These are phyloP conservation scores for Phyllotreta cruciferae DNA, from an alignment of 2,888 invertebrate species.

Conservation along the genomic window DNA sequence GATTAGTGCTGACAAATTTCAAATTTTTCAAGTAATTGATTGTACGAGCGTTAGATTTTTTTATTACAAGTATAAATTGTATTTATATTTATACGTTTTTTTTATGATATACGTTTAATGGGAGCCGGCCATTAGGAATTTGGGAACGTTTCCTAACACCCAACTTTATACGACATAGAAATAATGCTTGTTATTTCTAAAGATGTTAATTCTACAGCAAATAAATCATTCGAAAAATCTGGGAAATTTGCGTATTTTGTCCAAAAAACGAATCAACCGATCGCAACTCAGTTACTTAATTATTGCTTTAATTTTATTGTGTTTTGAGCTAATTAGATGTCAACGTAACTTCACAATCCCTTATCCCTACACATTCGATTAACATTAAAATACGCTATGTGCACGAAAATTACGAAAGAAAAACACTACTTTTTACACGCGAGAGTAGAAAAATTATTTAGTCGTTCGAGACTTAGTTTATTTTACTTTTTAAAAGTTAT, in stretches of 20 bases:
- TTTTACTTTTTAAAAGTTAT: slow-evolving; percentile 29
- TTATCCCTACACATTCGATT: too few relatives aligned
- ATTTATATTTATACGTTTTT: not conserved
- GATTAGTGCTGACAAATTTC: slow-evolving; percentile 30
- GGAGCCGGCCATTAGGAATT: not conserved
- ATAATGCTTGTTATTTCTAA: too few relatives aligned
- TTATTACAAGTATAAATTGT: slow-evolving; percentile 20
- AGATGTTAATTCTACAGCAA: too few relatives aligned
- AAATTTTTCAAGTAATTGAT: slow-evolving; percentile 36
- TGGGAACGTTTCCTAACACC: slow-evolving; percentile 3
- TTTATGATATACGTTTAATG: slow-evolving; percentile 6
- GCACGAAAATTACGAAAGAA: too few relatives aligned
- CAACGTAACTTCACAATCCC: too few relatives aligned
- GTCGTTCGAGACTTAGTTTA: slow-evolving; percentile 20
- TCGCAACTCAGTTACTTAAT: too few relatives aligned
- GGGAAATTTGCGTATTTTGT: too few relatives aligned
- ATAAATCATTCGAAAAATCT: too few relatives aligned
- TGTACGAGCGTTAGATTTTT: slow-evolving; percentile 39
- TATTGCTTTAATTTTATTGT: too few relatives aligned
- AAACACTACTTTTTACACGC: not conserved
- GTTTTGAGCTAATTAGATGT: too few relatives aligned
- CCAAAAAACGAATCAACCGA: too few relatives aligned
- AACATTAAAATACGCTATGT: too few relatives aligned
- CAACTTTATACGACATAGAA: not conserved
- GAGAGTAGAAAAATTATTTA: slow-evolving; percentile 10